Evolutionary conservation across 2,888 invertebrate species (phyloP).

Genomic region (Cactoblastis cactorum): DNA sequence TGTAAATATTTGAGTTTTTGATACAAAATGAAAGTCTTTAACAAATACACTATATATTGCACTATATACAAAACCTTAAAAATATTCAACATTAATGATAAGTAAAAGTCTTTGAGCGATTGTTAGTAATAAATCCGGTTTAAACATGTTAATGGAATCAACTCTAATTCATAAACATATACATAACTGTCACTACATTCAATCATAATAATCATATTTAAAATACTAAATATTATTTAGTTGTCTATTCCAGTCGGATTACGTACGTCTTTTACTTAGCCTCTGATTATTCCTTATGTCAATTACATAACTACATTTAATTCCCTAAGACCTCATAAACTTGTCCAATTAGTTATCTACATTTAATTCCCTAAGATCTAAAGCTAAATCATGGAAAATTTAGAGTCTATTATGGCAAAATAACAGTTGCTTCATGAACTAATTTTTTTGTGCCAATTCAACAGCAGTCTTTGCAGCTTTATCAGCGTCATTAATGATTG

Average conservation of each 20-base stretch:
- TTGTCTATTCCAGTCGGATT: not conserved
- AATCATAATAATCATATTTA: not conserved
- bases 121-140: conserved; percentile 8
- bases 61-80: conserved; percentile 41
- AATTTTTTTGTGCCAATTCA: conserved; percentile 44
- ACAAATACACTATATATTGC: conserved; percentile 30
- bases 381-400: conserved; percentile 3
- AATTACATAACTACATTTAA: not conserved
- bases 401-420: not conserved
- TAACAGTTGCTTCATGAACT: not conserved
- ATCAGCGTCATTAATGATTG: conserved; percentile 91
- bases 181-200: not conserved
- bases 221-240: too few relatives aligned
- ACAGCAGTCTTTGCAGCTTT: conserved; percentile 96
- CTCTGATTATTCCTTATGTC: not conserved
- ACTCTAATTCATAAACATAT: not conserved
- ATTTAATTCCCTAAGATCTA: too few relatives aligned
- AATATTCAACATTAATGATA: conserved; percentile 18
- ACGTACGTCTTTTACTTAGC: not conserved
- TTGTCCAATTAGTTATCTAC: not conserved
- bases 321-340: not conserved
- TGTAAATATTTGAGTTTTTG: too few relatives aligned
- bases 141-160: not conserved
- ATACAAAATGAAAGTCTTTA: too few relatives aligned
- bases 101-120: conserved; percentile 6